Conservation (phyloP, 2,113 vertebrate genomes). For the Tamias sibiricus region DNA sequence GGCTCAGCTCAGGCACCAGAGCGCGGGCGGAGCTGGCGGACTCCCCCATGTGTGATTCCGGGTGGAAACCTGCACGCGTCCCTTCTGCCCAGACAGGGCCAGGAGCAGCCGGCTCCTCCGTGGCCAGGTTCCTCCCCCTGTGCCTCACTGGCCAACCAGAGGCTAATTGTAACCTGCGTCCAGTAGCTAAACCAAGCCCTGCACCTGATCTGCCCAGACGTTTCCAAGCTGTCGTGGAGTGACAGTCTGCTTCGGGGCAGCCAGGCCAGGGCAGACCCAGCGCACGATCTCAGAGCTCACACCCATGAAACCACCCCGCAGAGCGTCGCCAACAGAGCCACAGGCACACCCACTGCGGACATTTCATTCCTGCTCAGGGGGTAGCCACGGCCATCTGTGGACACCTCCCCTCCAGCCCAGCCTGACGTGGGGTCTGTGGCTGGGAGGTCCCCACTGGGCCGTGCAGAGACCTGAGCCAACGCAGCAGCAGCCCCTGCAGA, state of each 20-base stretch:
- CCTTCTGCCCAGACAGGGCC: accelerated
- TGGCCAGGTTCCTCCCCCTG: accelerated
- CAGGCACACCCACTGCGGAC: accelerated
- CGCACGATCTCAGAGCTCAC: accelerated
- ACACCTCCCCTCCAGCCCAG: accelerated
- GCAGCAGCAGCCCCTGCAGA: neutral
- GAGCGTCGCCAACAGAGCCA: accelerated
- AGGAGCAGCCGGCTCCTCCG: accelerated
- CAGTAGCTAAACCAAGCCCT: neutral
- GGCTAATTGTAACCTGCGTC: accelerated
- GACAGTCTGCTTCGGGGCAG: neutral
- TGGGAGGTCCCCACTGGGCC: accelerated
- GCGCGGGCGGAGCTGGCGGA: accelerated
- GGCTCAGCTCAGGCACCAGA: accelerated
- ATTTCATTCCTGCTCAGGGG: accelerated
- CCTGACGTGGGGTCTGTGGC: accelerated
- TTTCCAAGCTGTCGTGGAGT: accelerated
- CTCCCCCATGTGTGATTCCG: accelerated
- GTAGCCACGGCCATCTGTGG: accelerated
- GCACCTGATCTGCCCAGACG: accelerated
- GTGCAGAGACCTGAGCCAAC: too few relatives aligned
- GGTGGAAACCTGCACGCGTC: accelerated
- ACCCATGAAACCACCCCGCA: accelerated
- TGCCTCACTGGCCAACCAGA: neutral
- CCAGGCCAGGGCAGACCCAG: neutral